Evolutionary conservation across 2,797 vertebrate species (phyloP).

Genomic region (Vipera latastei): DNA sequence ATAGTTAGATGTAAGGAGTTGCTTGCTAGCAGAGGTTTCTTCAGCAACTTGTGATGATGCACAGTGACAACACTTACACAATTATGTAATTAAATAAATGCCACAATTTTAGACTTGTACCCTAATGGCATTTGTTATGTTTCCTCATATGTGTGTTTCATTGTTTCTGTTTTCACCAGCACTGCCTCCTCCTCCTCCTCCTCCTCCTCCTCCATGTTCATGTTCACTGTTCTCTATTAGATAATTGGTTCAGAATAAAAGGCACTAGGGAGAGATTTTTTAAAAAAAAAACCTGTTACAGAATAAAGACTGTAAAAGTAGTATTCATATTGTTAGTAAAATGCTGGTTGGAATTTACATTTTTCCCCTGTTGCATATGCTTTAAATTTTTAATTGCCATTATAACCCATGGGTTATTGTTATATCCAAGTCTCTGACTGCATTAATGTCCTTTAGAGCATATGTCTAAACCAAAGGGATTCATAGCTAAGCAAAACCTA

Average conservation of each 20-base stretch:
- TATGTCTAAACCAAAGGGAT: neutral
- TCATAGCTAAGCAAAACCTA: neutral
- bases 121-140: neutral
- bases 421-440: neutral
- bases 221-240: neutral
- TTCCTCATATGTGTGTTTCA: neutral
- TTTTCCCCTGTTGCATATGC: neutral
- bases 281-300: neutral
- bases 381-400: constrained; percentile 8
- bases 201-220: neutral
- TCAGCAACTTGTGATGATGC: neutral
- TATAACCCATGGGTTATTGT: constrained; percentile 1
- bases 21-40: neutral
- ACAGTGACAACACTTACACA: neutral
- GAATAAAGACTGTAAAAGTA: neutral
- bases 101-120: neutral
- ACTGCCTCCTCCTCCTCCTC: no score
- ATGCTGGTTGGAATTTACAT: neutral
- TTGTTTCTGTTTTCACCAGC: neutral
- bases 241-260: neutral
- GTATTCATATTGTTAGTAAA: constrained; percentile 2
- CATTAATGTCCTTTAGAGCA: neutral
- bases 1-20: neutral
- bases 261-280: neutral
- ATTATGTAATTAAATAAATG: neutral